A percentile compares a stretch with the other conserved stretches of the same genome.
phyloP scores from a whole-genome alignment of 2,113 vertebrate species.

The Myotis yumanensis region DNA sequence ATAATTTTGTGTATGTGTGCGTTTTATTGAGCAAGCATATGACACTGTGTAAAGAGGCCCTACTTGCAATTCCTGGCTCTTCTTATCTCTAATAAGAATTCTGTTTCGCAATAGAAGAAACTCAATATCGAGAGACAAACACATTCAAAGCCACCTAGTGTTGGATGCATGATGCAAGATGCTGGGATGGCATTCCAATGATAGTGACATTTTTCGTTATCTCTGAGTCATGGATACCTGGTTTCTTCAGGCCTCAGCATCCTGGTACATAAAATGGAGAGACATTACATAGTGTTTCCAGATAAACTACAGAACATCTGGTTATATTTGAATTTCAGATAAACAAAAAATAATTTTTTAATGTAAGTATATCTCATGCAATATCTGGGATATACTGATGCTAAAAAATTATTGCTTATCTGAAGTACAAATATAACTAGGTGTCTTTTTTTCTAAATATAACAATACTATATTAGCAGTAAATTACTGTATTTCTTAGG shows the following conservation, averaged over 20 bases:
- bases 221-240: neutral
- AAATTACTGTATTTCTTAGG: neutral
- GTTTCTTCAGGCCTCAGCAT: neutral
- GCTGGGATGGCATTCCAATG: neutral
- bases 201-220: neutral
- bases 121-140: neutral
- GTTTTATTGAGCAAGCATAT: neutral
- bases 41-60: neutral
- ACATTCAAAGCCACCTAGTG: neutral
- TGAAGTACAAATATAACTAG: neutral
- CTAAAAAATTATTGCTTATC: neutral
- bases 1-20: neutral
- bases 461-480: neutral
- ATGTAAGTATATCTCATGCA: neutral
- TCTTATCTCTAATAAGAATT: constrained; percentile 41
- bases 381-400: neutral
- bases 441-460: constrained; percentile 6
- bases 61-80: neutral
- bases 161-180: neutral
- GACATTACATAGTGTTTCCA: neutral
- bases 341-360: neutral
- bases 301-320: neutral
- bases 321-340: neutral
- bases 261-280: neutral
- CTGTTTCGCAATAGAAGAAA: constrained; percentile 44